Evolutionary conservation across 2,888 invertebrate species (phyloP), one percentile per base, ranked within the genome.

Genomic region (Aleiodes testaceus): DNA sequence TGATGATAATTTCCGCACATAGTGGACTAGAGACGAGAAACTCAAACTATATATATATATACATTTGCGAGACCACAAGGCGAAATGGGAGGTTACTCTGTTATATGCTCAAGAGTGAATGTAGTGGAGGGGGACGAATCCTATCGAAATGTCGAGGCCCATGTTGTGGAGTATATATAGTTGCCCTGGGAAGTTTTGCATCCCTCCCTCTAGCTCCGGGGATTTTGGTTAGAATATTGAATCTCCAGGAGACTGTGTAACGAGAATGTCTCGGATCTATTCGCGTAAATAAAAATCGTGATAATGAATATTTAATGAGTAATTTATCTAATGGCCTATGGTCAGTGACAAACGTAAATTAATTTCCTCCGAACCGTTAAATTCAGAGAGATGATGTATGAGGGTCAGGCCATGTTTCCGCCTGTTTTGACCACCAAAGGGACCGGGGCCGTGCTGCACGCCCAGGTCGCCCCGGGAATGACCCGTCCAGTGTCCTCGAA

Each of bases 141-240:
- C 59, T 42, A 59, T 63, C 45, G 63, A 63, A 45, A 63, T 20
- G 63, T 63, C 26, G 63, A 63, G 63, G 63, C 45, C 22, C 45
- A 26, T 20, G 63, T 45, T 63, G 45, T 63, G 18, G n/a, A 63
- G 45, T 47, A 63, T 45, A 63, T 47, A 63, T 45, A 63, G 22
- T 44, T 47, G 63, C 22, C 83, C 79, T 81, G 79, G 81, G 82
- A 87, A 87, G 82, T 87, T 86, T 85, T 83, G 84, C 82, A 79
- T 80, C 79, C 55, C 69, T 71, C 78, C 77, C 78, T 68, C 81
- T 85, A 83, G 85, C 87, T 85, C 85, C 82, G 81, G 86, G 86
- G 87, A 86, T 87, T 86, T 87, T 85, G 86, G 87, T 86, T 87
- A 84, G 87, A 86, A 87, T 87, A 87, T 87, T 87, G 86, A 87